These are phyloP conservation scores for Pseudochaenichthys georgianus DNA, from an alignment of 2,797 vertebrate species.

Conservation along the genomic window DNA sequence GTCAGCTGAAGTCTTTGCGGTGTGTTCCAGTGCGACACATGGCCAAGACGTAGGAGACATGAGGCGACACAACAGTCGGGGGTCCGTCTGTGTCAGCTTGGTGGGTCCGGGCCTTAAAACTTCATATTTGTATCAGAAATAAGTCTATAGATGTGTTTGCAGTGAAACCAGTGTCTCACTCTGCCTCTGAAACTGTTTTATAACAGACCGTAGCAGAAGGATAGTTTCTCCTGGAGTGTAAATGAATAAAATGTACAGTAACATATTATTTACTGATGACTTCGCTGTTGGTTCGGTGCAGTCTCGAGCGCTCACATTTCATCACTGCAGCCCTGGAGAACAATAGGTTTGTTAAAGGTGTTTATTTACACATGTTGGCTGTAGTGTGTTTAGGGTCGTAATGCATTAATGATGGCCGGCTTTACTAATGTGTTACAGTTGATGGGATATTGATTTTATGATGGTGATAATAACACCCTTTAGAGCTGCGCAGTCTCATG, in stretches of 20 bases:
- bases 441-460: too few relatives aligned
- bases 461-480: neutral
- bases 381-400: neutral
- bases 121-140: too few relatives aligned
- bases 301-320: conserved; percentile 31
- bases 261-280: conserved; percentile 36
- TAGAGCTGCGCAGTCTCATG: conserved; percentile 14
- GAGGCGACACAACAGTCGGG: too few relatives aligned
- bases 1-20: too few relatives aligned
- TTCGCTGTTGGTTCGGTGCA: conserved; percentile 7
- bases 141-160: too few relatives aligned
- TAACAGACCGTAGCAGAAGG: neutral
- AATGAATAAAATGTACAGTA: conserved; percentile 5
- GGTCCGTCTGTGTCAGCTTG: too few relatives aligned
- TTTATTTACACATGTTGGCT: neutral
- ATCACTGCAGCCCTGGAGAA: conserved; percentile 6
- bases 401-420: neutral
- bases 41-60: too few relatives aligned
- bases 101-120: too few relatives aligned
- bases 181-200: neutral
- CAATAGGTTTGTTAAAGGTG: conserved; percentile 8
- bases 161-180: too few relatives aligned
- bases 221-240: neutral
- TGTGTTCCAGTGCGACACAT: too few relatives aligned
- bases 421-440: neutral